Evolutionary conservation across 2,888 invertebrate genomes (phyloP).

Genomic region (Machimus atricapillus): DNA sequence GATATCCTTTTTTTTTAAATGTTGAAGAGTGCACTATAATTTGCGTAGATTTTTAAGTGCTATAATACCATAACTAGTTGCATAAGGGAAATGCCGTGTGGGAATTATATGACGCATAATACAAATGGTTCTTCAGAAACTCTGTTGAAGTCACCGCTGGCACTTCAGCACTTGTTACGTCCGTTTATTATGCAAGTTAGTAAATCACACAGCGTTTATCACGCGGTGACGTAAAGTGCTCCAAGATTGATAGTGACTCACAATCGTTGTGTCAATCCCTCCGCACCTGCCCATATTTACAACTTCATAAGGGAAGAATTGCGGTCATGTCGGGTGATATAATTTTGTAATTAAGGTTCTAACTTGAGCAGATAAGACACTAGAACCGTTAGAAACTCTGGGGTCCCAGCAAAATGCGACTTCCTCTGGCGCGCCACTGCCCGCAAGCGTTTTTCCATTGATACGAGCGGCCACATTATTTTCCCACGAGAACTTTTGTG

Average conservation of each 20-base stretch:
- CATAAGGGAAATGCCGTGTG: neutral
- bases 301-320: neutral
- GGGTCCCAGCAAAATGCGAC: neutral
- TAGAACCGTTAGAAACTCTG: neutral
- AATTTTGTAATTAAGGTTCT: neutral
- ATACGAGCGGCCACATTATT: neutral
- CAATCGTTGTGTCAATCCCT: neutral
- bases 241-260: neutral
- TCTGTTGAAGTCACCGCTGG: neutral
- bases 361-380: neutral
- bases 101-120: neutral
- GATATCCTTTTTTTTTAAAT: no score
- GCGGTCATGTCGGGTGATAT: neutral
- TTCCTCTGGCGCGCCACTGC: neutral
- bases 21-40: no score
- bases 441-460: neutral
- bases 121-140: neutral
- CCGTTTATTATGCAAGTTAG: neutral
- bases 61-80: neutral
- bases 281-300: neutral
- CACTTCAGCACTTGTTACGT: neutral
- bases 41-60: neutral
- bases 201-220: neutral
- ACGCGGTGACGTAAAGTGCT: neutral
- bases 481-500: conserved; percentile 15